Base-by-base conservation (phyloP, 2,113 vertebrate genomes). In the Hemiscyllium ocellatum region DNA sequence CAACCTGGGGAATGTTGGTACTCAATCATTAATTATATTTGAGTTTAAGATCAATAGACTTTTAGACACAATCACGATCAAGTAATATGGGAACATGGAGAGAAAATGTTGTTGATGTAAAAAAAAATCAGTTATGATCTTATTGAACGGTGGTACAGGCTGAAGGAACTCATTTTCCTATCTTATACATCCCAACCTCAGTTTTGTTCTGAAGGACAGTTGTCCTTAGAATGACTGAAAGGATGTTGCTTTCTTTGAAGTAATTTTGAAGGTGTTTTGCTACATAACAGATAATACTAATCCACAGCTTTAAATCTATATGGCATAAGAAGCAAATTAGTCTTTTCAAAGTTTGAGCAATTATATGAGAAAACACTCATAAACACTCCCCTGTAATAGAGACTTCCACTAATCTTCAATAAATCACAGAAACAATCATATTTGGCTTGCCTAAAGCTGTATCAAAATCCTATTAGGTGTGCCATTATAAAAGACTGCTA, bases 401-500 rank as follows among this genome's bases (percentile, higher is more conserved):
- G 52, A 68, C 33, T n/a, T 37, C 5, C 65, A n/a, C 89, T 93
- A 37, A 93, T 91, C n/a, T 91, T 66, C 56, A 37, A 65, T 91
- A 91, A 91, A 37, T 91, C 89, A 83, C 80, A 42, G 80, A 83
- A 83, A 83, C 80, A 83, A 83, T 83, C 80, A 83, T 17, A 93
- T 66, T 93, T 93, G 66, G n/a, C 66, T 93, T 93, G 33, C 89
- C 61, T 66, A 66, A 93, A 66, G 89, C 89, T 66, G 89, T 68
- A 93, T 66, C 61, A 93, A 93, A 66, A 42, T 93, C 89, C 61
- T 24, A 93, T 93, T 66, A 93, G 33, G 20, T 93, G 33, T 3
- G 20, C 87, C 33, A n/a, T 93, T 93, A 93, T 37, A 93, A 93
- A 66, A 93, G 89, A 93, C 89, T 68, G 56, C 37, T 93, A 93